phyloP scores from a whole-genome alignment of 2,797 vertebrate genomes.

The Labeo calbasu region DNA sequence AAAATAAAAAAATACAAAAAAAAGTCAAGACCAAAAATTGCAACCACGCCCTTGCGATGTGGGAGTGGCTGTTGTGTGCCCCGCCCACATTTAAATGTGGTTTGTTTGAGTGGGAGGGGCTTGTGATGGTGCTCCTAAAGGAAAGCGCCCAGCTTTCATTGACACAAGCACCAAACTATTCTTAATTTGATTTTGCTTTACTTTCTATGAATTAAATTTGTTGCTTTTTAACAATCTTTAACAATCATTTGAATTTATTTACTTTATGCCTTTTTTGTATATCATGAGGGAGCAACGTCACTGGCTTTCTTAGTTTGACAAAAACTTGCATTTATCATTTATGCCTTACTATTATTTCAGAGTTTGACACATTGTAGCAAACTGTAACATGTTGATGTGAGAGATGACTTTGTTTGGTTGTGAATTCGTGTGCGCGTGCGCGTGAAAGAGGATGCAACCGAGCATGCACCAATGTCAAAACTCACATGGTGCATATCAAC shows the following conservation, averaged over 20 bases:
- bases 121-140: conserved; percentile 60
- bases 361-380: conserved; percentile 81
- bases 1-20: conserved; percentile 63
- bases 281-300: conserved; percentile 79
- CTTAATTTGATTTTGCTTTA: conserved; percentile 41
- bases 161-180: conserved; percentile 69
- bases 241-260: conserved; percentile 77
- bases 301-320: conserved; percentile 82
- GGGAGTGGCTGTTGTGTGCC: conserved; percentile 64
- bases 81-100: conserved; percentile 48
- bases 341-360: conserved; percentile 82
- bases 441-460: conserved; percentile 45
- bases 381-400: conserved; percentile 46
- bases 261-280: conserved; percentile 79
- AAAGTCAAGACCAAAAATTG: conserved; percentile 86
- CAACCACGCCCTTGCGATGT: conserved; percentile 69
- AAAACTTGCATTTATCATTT: conserved; percentile 80
- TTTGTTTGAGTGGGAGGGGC: conserved; percentile 60
- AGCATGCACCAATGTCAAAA: conserved; percentile 52
- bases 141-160: conserved; percentile 61
- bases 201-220: conserved; percentile 74
- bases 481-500: conserved; percentile 71
- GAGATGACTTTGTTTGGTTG: conserved; percentile 38
- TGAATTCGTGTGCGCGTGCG: conserved; percentile 23
- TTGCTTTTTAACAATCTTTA: conserved; percentile 70